Base-by-base conservation (phyloP, 2,797 vertebrate species). In the Rhinichthys osculus region DNA sequence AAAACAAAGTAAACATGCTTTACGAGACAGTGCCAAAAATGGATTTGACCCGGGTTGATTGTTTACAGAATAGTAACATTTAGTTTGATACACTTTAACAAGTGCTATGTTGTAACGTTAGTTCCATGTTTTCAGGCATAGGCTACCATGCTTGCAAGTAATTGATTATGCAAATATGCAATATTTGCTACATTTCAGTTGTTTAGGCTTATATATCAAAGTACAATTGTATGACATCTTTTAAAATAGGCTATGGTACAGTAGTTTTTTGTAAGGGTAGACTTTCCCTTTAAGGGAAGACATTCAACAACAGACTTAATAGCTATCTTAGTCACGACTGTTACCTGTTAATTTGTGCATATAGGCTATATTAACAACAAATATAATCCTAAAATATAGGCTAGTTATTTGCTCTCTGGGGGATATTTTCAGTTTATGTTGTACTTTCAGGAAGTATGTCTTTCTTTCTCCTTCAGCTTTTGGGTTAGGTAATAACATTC, bases 371-470 rank as follows among this genome's bases (percentile, higher is more conserved):
- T 76, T 83, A 83, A 74, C 40, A 62, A n/a, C 3, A 54, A 52
- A 67, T 67, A 77, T 33, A 77, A 84, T 67, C 44, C 4, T 40
- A 40, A 59, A 59, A 42, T 47, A 64, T 23, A 67, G 23, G 10
- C 21, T 11, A n/a, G 57, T 44, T 35, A 66, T 38, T 33, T 70
- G 52, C 16, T n/a, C 40, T 76, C 64, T 57, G 88, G 38, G 80
- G 47, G 81, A 71, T 71, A 70, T 86, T 80, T 86, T 88, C 21
- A 71, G 78, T 87, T 84, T 30, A 67, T 62, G 10, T 66, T 16
- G 27, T 33, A 42, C 44, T 64, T 83, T 81, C 87, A 88, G 88
- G 85, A 88, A 88, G 82, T 83, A 19, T 19, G 11, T 27, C 6
- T 74, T 82, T 62, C 21, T 78, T 23, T 64, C 57, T 19, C 13